Evolutionary conservation across 1,140 invertebrate genomes (phyloP).

Genomic region (Eurosta solidaginis): DNA sequence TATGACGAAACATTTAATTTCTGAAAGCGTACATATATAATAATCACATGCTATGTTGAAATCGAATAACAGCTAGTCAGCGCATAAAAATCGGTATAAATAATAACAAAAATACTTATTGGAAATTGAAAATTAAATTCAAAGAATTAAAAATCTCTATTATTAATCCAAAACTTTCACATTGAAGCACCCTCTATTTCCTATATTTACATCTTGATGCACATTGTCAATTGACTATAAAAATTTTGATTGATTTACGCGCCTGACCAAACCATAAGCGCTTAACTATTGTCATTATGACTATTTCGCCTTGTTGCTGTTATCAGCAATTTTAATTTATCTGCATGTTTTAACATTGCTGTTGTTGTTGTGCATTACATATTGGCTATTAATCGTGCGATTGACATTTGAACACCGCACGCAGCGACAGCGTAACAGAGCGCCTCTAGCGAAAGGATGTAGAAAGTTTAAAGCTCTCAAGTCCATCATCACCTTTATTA

Average conservation of each 20-base stretch:
- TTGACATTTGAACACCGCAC: neutral
- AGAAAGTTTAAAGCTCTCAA: constrained; percentile 10
- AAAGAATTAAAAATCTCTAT: too few relatives aligned
- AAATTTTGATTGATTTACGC: constrained; percentile 19
- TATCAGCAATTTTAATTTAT: neutral
- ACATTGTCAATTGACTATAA: neutral
- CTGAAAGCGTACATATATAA: too few relatives aligned
- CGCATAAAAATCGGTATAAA: too few relatives aligned
- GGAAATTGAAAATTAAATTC: too few relatives aligned
- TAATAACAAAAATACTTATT: too few relatives aligned
- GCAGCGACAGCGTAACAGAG: neutral
- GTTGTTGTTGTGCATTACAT: neutral
- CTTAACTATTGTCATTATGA: constrained; percentile 20
- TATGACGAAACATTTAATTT: too few relatives aligned
- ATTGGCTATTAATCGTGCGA: constrained; percentile 9
- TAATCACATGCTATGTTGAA: too few relatives aligned
- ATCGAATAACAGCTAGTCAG: too few relatives aligned
- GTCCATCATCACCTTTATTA: neutral
- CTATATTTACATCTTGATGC: too few relatives aligned
- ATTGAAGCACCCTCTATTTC: too few relatives aligned
- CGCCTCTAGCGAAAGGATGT: constrained; percentile 5
- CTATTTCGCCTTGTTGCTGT: neutral
- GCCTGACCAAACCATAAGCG: neutral
- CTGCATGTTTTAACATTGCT: neutral
- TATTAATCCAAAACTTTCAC: too few relatives aligned